phyloP scores from a whole-genome alignment of 2,113 vertebrate genomes.

The Daboia siamensis region DNA sequence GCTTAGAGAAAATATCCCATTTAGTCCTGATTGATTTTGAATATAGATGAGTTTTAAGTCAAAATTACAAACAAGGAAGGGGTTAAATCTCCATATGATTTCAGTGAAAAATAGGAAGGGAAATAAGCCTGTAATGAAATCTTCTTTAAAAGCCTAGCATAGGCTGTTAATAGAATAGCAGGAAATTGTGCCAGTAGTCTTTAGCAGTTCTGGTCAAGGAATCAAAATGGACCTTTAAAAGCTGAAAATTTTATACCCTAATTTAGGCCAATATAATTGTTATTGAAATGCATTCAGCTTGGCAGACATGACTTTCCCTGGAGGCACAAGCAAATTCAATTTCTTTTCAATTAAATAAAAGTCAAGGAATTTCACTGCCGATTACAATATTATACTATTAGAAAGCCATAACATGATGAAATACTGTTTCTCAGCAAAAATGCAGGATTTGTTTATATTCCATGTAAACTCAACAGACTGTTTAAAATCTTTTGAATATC shows the following conservation, averaged over 20 bases:
- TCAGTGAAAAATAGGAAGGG: not conserved
- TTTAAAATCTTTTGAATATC: slow-evolving; percentile 3
- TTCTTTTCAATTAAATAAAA: not conserved
- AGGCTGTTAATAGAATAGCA: not conserved
- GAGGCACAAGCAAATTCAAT: not conserved
- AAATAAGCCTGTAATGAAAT: not conserved
- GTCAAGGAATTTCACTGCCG: not conserved
- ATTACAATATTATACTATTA: not conserved
- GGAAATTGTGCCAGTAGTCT: not conserved
- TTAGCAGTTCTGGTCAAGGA: not conserved
- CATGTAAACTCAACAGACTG: slow-evolving; percentile 1
- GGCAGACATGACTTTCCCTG: not conserved
- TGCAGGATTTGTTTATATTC: not conserved
- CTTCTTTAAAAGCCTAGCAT: not conserved
- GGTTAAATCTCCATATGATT: not conserved
- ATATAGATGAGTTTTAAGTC: not conserved
- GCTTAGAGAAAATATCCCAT: not conserved
- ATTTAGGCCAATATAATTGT: not conserved
- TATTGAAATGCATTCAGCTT: not conserved
- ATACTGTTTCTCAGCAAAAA: slow-evolving; percentile 10
- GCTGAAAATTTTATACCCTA: not conserved
- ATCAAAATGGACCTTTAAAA: not conserved
- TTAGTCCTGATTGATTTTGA: not conserved
- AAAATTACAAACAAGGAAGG: not conserved
- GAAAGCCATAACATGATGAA: slow-evolving; percentile 7